Base-by-base conservation (phyloP, 1,140 invertebrate genomes). In the Frieseomelitta varia region DNA sequence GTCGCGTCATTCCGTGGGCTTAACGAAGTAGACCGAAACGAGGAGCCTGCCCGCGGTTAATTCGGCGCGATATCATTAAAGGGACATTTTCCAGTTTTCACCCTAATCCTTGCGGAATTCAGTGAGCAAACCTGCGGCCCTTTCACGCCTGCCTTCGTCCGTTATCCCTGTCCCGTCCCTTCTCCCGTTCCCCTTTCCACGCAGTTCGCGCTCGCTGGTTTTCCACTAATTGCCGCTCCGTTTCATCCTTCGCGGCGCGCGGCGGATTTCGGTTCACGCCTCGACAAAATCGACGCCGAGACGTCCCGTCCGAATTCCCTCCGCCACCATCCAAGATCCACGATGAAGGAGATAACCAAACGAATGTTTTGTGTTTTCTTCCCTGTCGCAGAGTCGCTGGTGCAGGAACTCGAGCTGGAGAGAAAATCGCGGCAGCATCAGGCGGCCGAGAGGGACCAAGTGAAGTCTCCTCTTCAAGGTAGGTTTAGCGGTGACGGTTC, bases 401-500 rank as follows among this genome's bases (percentile, higher is more conserved):
- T 97, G 72, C 97, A 98, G 93, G 97, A 98, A 94, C 95, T 98
- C 88, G 97, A 98, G 94, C 96, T 97, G 95, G 97, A 98, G 92
- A 96, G 97, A 94, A 98, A 98, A 94, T 96, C 96, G 61, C 96
- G 97, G 81, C 97, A 97, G 91, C 97, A 97, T 86, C 95, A 95
- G 88, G 96, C 96, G 67, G 95, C 96, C 90, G 97, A 98, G 92
- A 96, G 97, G 87, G 97, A 98, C 92, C 94, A 95, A 90, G 97
- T 98, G 61, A 98, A 98, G 94, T 97, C 97, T 92, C 97, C 97
- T 53, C 95, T 98, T 86, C 97, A 97, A 93, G 97, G 95, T 98
- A 91, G 95, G 96, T 90, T 90, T n/a, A 80, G 15, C 69, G 39
- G 39, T 47, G 69, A 88, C 87, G 73, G 39, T 61, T 56, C 88